Evolutionary conservation across 2,888 invertebrate genomes (phyloP), one percentile per base, ranked within the genome.

Genomic region (Noctua janthina): DNA sequence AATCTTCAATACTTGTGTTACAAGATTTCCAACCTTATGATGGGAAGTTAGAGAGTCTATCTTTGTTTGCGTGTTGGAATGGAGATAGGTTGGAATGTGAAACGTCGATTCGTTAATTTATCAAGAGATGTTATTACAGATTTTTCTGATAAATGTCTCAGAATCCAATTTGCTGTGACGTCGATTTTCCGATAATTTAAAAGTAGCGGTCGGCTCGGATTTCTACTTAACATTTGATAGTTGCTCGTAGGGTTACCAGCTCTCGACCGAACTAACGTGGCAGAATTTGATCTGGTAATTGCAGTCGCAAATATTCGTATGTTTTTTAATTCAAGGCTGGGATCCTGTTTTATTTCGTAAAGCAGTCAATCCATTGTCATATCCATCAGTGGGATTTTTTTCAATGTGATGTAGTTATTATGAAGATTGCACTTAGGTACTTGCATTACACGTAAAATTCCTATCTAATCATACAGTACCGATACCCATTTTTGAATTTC

Each of bases 161-260:
- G 89, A 92, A 92, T 91, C 92, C 92, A 93, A 94, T 94, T 93
- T 93, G 92, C 92, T 92, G 81, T 89, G 90, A 92, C 91, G 91
- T 93, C 91, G 90, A 90, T 92, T 90, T 92, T 92, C 87, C 79
- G 92, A 92, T 93, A 92, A 91, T 91, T 91, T 90, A 88, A 87
- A 91, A 90, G 90, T 87, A 87, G 90, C 85, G 87, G 81, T 76
- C 62, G 83, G 83, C 77, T 89, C 85, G 83, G 83, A 79, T 91
- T 91, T 91, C 91, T 86, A 87, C 84, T 85, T 88, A 87, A 85
- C 43, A 84, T 83, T 78, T 76, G 80, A 87, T 83, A 84, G 83
- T 78, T 82, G 49, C 85, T 77, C 69, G 3, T 68, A 68, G 68
- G 68, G 68, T 46, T 68, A 46, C 10, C 68, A 68, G 10, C 46